These are phyloP conservation scores for Dasyurus viverrinus DNA, from an alignment of 2,113 vertebrate species.

Conservation along the genomic window DNA sequence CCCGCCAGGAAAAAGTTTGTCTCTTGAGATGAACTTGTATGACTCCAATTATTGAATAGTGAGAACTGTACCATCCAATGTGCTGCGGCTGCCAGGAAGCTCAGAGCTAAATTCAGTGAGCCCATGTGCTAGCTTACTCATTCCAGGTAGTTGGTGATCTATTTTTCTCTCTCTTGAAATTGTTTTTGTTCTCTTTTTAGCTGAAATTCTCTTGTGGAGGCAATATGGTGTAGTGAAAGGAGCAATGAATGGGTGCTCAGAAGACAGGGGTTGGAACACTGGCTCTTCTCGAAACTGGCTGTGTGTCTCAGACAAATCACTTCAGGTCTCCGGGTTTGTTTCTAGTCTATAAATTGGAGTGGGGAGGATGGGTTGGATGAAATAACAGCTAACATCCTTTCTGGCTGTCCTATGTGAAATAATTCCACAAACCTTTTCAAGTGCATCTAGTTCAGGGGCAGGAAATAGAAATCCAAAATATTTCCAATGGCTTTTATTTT, in stretches of 20 bases:
- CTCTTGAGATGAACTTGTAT: background rate
- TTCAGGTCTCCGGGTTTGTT: background rate
- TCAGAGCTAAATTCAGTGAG: background rate
- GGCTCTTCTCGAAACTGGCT: background rate
- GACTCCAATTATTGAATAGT: background rate
- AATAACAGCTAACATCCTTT: background rate
- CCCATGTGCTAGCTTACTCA: constrained; percentile 3
- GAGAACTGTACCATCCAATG: background rate
- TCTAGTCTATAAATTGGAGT: background rate
- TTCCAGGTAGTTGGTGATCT: constrained; percentile 2
- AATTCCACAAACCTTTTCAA: background rate
- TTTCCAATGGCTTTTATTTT: background rate
- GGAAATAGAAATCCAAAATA: background rate
- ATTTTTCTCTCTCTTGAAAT: background rate
- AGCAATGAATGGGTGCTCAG: background rate
- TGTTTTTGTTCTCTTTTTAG: constrained; percentile 2
- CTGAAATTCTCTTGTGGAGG: background rate
- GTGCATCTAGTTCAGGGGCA: background rate
- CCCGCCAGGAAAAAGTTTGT: background rate
- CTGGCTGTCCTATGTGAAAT: background rate
- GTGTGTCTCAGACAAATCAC: background rate
- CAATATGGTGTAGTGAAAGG: background rate
- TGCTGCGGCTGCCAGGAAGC: background rate
- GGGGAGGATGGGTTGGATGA: background rate
- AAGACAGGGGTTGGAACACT: background rate